Evolutionary conservation across 2,888 invertebrate species (phyloP).

Genomic region (Eristalinus sepulchralis): DNA sequence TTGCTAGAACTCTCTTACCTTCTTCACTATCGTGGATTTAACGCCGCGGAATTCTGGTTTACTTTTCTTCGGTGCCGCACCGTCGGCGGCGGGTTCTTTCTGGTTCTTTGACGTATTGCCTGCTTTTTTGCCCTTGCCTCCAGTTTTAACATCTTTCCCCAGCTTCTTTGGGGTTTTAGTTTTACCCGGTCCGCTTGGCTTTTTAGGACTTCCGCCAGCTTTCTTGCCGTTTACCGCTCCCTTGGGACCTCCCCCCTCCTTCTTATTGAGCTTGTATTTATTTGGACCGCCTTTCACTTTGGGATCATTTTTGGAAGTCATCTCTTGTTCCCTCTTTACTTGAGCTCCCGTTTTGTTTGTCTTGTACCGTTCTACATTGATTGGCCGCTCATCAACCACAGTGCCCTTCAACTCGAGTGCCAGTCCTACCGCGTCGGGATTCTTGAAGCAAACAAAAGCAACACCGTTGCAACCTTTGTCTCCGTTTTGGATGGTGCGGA

Average conservation of each 20-base stretch:
- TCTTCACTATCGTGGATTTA: conserved; percentile 74
- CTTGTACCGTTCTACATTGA: conserved; percentile 78
- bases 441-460: conserved; percentile 79
- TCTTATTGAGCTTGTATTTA: background rate
- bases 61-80: conserved; percentile 72
- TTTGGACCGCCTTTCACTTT: background rate
- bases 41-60: conserved; percentile 78
- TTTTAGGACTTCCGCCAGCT: background rate
- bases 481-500: conserved; percentile 77
- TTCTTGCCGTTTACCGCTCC: conserved; percentile 72
- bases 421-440: conserved; percentile 77
- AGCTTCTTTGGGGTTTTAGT: too few relatives aligned
- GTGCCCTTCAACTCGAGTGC: conserved; percentile 80
- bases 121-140: background rate
- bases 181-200: too few relatives aligned
- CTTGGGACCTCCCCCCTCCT: conserved; percentile 63
- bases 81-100: background rate
- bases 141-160: background rate
- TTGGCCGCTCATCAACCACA: conserved; percentile 78
- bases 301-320: background rate
- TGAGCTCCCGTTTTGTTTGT: conserved; percentile 77
- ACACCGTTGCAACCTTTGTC: conserved; percentile 79
- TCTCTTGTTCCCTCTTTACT: conserved; percentile 72
- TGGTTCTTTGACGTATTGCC: too few relatives aligned
- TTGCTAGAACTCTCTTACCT: conserved; percentile 44